Evolutionary conservation across 2,888 invertebrate species (phyloP).

Genomic region (Brachyptera risi): DNA sequence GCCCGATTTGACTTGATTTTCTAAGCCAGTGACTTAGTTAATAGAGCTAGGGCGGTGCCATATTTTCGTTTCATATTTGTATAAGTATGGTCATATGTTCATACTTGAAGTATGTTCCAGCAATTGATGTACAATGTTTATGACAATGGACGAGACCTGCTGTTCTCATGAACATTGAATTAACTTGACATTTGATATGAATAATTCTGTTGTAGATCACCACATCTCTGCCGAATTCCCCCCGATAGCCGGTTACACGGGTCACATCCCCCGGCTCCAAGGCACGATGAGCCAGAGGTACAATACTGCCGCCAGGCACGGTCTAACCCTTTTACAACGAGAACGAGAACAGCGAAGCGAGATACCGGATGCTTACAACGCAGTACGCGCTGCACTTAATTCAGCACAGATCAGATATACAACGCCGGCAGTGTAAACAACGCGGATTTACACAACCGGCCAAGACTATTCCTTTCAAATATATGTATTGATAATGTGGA

Average conservation of each 20-base stretch:
- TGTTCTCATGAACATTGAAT: too few relatives aligned
- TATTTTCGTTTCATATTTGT: too few relatives aligned
- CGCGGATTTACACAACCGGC: background rate
- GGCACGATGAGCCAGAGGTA: slow-evolving; percentile 64
- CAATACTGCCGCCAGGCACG: slow-evolving; percentile 61
- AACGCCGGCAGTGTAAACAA: slow-evolving; percentile 21
- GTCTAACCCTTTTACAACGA: slow-evolving; percentile 53
- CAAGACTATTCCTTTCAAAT: background rate
- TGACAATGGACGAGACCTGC: too few relatives aligned
- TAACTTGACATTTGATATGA: too few relatives aligned
- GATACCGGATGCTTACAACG: slow-evolving; percentile 8
- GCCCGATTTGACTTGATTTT: too few relatives aligned
- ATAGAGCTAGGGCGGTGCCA: too few relatives aligned
- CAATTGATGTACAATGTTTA: too few relatives aligned
- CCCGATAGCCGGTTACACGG: slow-evolving; percentile 69
- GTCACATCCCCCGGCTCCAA: slow-evolving; percentile 65
- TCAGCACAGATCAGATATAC: slow-evolving; percentile 14
- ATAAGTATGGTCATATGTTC: too few relatives aligned
- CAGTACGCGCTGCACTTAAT: slow-evolving; percentile 16
- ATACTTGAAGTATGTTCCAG: too few relatives aligned
- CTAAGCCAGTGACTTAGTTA: too few relatives aligned
- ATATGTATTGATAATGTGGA: too few relatives aligned
- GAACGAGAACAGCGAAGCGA: slow-evolving; percentile 26
- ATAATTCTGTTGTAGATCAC: slow-evolving; percentile 47
- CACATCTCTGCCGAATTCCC: slow-evolving; percentile 61